Percentiles rank a stretch among this genome's conserved stretches.
Conservation (phyloP, 2,888 invertebrate genomes). For the Drosophila borborema region DNA sequence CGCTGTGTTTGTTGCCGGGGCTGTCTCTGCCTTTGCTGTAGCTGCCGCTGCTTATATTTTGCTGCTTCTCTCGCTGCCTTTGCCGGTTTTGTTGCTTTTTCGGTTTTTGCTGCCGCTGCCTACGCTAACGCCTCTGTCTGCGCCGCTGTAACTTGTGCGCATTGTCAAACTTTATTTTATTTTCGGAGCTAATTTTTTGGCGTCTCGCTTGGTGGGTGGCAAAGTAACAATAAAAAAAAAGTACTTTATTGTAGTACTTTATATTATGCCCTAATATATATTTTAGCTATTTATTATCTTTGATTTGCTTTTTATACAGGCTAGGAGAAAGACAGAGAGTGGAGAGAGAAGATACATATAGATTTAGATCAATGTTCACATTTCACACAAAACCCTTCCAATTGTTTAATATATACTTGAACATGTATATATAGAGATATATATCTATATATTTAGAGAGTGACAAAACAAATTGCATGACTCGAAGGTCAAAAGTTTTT, state of each 20-base stretch:
- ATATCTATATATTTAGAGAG: background rate
- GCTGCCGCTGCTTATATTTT: background rate
- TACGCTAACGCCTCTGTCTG: background rate
- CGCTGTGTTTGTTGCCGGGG: background rate
- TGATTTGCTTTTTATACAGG: background rate
- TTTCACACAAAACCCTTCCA: background rate
- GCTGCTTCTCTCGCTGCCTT: background rate
- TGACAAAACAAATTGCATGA: conserved; percentile 1
- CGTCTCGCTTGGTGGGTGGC: conserved; percentile 10
- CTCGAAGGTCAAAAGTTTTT: conserved; percentile 11
- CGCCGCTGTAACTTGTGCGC: conserved; percentile 46
- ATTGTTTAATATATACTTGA: background rate
- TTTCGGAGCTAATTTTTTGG: background rate
- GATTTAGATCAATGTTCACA: background rate
- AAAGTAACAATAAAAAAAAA: background rate
- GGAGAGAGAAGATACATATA: background rate
- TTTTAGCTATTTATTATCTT: background rate
- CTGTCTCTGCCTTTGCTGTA: background rate
- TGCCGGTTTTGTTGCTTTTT: background rate
- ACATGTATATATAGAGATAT: background rate
- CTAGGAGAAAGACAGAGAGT: background rate
- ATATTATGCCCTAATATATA: background rate
- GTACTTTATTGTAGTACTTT: background rate
- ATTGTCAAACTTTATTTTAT: conserved; percentile 12
- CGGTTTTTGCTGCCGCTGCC: conserved; percentile 3